Base-by-base conservation (phyloP, 2,888 invertebrate genomes). In the Chironomus riparius region DNA sequence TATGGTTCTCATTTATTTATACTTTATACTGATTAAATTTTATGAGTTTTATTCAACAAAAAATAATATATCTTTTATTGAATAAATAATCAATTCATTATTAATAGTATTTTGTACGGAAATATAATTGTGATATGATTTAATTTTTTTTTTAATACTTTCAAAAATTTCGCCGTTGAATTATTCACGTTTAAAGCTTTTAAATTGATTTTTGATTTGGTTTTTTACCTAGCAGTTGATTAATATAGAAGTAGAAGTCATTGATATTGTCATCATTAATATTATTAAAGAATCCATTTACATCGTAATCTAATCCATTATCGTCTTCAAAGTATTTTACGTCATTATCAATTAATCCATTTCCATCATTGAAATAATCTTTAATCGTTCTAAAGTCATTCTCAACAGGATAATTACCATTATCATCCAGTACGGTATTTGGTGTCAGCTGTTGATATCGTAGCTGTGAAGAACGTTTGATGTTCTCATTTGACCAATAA, bases 261-360 rank as follows among this genome's bases (percentile, higher is more conserved):
- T 74, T 74, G 65, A 74, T 74, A 74, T 74, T 74, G 74, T 74
- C 74, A 47, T 74, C 28, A 48, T 74, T 74, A 74, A 74, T 28
- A 15, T 48, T 74, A 68, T 74, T 74, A 24, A 74, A 74, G 48
- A 62, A 68, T 62, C 48, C 65, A 47, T 74, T 74, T 21, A 68
- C 12, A 10, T 65, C 68, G 18, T 74, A 74, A 68, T 74, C 74
- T 13, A 15, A 24, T 13, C 15, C 50, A 65, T 74, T 38, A 21
- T 47, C 68, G n/a, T 68, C 68, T 5, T 15, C 24, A 15, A 22
- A 47, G 15, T 65, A 18, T 22, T 18, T 22, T 13, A 47, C 47
- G n/a, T 28, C 47, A 47, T 48, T 56, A 10, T 65, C 21, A 47
- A 18, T 21, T 7, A 48, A 22, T 72, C 15, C 61, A 47, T 15